These are phyloP conservation scores for Phyto melanocephala DNA, from an alignment of 2,888 invertebrate species.

Conservation along the genomic window DNA sequence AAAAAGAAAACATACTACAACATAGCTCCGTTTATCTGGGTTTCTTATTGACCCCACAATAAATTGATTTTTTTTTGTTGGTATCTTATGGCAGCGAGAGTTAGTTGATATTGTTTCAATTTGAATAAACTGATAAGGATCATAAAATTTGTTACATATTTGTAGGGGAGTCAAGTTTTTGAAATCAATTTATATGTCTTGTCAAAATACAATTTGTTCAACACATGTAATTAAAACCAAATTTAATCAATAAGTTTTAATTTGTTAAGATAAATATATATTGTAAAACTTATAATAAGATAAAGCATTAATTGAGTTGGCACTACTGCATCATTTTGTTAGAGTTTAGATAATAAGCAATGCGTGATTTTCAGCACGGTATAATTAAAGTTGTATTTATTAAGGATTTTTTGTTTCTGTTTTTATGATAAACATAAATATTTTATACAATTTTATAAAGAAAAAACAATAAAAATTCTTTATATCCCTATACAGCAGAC, in stretches of 20 bases:
- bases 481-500: neutral
- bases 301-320: no score
- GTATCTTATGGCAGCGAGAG: neutral
- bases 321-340: no score
- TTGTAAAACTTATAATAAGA: no score
- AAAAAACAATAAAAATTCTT: no score
- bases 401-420: no score
- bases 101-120: neutral
- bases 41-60: neutral
- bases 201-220: neutral
- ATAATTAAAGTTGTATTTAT: no score
- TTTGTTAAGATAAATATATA: no score
- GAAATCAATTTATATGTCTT: neutral
- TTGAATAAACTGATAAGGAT: constrained; percentile 15
- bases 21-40: neutral
- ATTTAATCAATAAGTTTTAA: neutral
- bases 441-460: no score
- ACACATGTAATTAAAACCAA: neutral
- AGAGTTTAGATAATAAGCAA: no score
- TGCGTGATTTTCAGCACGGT: no score
- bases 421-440: no score
- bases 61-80: neutral
- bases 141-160: neutral
- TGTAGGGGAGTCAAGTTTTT: neutral
- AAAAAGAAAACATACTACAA: neutral